Conservation (phyloP, 2,113 vertebrate species). For the Stigmatopora argus region DNA sequence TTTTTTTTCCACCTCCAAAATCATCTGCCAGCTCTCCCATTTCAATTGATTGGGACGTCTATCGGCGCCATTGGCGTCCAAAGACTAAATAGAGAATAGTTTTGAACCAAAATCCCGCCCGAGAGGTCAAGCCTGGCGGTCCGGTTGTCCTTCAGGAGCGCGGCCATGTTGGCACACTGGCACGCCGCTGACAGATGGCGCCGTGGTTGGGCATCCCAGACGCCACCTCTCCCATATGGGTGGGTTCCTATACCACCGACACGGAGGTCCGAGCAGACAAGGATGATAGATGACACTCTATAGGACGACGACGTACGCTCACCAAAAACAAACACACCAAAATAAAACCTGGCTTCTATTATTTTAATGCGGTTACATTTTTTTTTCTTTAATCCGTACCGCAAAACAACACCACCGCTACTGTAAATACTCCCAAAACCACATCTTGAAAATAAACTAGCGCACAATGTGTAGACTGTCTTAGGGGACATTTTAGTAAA, state of each 20-base stretch:
- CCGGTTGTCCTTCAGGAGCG: conserved; percentile 67
- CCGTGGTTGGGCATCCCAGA: conserved; percentile 69
- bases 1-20: neutral
- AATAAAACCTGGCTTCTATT: neutral
- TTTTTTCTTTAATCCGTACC: neutral
- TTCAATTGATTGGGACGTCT: too few relatives aligned
- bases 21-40: too few relatives aligned
- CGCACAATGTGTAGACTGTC: neutral
- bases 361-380: neutral
- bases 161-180: conserved; percentile 63
- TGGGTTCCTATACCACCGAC: conserved; percentile 54
- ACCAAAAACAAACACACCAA: neutral
- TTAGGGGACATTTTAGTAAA: neutral
- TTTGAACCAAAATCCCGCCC: neutral
- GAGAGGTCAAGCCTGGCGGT: conserved; percentile 21
- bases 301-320: neutral
- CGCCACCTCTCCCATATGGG: conserved; percentile 74
- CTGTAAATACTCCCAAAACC: conserved; percentile 5
- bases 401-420: neutral
- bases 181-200: conserved; percentile 72
- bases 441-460: conserved; percentile 4
- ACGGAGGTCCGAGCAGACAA: neutral
- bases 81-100: neutral
- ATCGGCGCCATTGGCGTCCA: too few relatives aligned
- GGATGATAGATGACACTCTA: neutral